phyloP scores from a whole-genome alignment of 1,140 invertebrate species.

The Octopus bimaculoides region DNA sequence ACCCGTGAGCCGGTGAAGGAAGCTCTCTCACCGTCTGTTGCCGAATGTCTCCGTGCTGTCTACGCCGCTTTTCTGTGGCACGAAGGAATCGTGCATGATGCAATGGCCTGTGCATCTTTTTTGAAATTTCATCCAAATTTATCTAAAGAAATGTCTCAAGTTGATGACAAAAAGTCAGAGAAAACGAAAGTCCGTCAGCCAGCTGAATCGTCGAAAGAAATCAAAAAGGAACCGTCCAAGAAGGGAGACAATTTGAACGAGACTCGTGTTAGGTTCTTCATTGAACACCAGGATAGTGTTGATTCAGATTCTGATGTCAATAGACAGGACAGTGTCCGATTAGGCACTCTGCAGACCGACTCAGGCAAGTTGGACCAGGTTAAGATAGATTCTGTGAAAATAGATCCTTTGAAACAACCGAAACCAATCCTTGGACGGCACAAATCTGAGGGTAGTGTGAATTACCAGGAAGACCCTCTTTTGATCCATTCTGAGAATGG shows the following conservation, averaged over 20 bases:
- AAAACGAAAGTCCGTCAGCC: slow-evolving; percentile 43
- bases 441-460: slow-evolving; percentile 44
- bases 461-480: slow-evolving; percentile 24
- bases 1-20: slow-evolving; percentile 66
- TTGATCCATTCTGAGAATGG: slow-evolving; percentile 15
- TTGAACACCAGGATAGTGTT: slow-evolving; percentile 34
- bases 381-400: background rate
- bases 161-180: slow-evolving; percentile 32
- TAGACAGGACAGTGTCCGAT: slow-evolving; percentile 20
- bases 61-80: slow-evolving; percentile 97
- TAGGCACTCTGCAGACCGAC: slow-evolving; percentile 19
- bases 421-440: slow-evolving; percentile 27
- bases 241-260: slow-evolving; percentile 48
- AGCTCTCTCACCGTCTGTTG: slow-evolving; percentile 87
- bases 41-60: slow-evolving; percentile 86
- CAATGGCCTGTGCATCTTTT: slow-evolving; percentile 94
- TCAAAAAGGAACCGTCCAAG: slow-evolving; percentile 18
- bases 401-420: background rate
- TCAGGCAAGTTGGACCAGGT: background rate
- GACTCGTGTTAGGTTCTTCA: slow-evolving; percentile 43
- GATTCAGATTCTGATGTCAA: slow-evolving; percentile 16
- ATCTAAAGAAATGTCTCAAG: slow-evolving; percentile 51
- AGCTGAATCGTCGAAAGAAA: slow-evolving; percentile 49
- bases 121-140: slow-evolving; percentile 90
- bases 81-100: slow-evolving; percentile 94